Base-by-base conservation (phyloP, 2,113 vertebrate species). In the Oreochromis tanganicae region DNA sequence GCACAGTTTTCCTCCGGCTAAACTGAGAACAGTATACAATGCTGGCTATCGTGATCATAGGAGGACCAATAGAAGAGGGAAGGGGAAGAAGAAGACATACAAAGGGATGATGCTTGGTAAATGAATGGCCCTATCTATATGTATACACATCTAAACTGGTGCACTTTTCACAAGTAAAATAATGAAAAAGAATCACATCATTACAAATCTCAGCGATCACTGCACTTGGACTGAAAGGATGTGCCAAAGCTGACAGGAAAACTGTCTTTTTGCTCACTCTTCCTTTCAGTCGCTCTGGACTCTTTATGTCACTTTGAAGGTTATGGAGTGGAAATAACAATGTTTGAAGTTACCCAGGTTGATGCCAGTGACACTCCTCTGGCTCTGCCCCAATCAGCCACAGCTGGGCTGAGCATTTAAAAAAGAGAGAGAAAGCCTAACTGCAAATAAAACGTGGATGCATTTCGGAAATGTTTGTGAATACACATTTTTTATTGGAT, bases 141-240 rank as follows among this genome's bases (percentile, higher is more conserved):
- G 2, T 9, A 43, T 85, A 73, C 87, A 87, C 48, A 54, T 85
- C 90, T 80, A 87, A 85, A 89, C 87, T 81, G 85, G 83, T 89
- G 73, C 61, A 71, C 84, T 88, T 93, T 85, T 90, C 87, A 90
- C 81, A 71, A 91, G 81, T 91, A 89, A 48, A 81, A 85, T 85
- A 91, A 91, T 89, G 87, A 19, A 89, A 87, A 91, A 68, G 86
- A 83, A 29, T 71, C 88, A 85, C 36, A 83, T 55, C 89, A 83
- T 38, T 90, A 24, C 73, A 5, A 82, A 75, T 86, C 81, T 90
- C 88, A 91, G 68, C 80, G 87, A 93, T 90, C 83, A 82, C 88
- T 79, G 43, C 43, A 32, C 78, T 89, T n/a, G 11, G 43, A 54
- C 52, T 29, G 34, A 36, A 27, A 16, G 43, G 73, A 14, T 21